Base-by-base conservation (phyloP, 1,140 invertebrate genomes). In the Portunus trituberculatus region DNA sequence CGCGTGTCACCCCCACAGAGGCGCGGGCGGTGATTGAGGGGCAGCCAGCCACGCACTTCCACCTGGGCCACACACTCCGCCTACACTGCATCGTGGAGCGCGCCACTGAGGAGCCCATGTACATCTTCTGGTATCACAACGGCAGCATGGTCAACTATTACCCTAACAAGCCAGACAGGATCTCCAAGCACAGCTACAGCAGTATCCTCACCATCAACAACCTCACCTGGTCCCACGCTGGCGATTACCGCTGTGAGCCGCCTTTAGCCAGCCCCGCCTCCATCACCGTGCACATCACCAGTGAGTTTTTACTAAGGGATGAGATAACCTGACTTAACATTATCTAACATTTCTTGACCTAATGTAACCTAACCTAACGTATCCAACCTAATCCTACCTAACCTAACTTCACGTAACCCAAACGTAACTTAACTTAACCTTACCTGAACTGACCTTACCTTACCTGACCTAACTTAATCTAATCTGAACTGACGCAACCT, bases 81-180 rank as follows among this genome's bases (percentile, higher is more conserved):
- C 93, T 94, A 0, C 86, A 90, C 86, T 94, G 93, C 59, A 29
- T 45, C 0, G 93, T 90, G 2, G 86, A 94, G 29, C 29, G 89
- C 0, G 93, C 87, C 52, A 94, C 93, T 20, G 93, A 94, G 52
- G 29, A 48, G 12, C 93, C 93, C 10, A 29, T 76, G 39, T 94
- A 89, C 87, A 94, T 94, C 93, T 94, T 94, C 87, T 94, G 93
- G 93, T 94, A 39, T 87, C 93, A 94, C 87, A 94, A 94, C 52
- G 93, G 93, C 86, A 94, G 93, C 31, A 76, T 90, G 31, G 76
- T 94, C 32, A 94, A 94, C 87, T 90, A 82, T 52, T 67, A 67
- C 86, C 93, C 86, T 20, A 67, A 83, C 52, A 39, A 83, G 32
- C 93, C 86, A 52, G 31, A 76, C 25, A 89, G 76, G 32, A 48